phyloP scores from a whole-genome alignment of 2,113 vertebrate species.

The Thinocorus orbignyianus region DNA sequence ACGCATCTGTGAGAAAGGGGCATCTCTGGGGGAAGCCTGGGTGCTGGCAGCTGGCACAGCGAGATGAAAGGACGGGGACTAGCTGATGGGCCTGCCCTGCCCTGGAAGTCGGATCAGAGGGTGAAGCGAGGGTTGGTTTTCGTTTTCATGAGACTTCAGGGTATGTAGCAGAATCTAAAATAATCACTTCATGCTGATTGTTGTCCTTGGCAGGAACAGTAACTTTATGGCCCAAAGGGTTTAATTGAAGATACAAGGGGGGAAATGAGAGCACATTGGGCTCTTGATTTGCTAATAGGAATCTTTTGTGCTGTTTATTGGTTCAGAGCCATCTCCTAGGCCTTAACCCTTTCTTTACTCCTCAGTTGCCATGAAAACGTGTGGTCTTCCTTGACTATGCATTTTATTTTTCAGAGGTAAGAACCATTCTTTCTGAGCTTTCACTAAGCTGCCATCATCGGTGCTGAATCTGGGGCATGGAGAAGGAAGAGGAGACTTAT shows the following conservation, averaged over 20 bases:
- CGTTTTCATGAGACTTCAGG: not conserved
- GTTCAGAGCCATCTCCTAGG: slow-evolving; percentile 44
- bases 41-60: not conserved
- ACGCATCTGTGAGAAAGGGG: not conserved
- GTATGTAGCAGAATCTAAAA: slow-evolving; percentile 27
- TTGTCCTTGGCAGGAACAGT: slow-evolving; percentile 29
- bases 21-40: slow-evolving; percentile 1
- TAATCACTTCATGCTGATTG: slow-evolving; percentile 9
- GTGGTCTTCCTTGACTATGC: slow-evolving; percentile 33
- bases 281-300: slow-evolving; percentile 53
- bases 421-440: not conserved
- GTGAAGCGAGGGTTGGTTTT: not conserved
- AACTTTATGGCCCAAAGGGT: slow-evolving; percentile 47
- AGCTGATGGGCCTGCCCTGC: not conserved
- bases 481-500: slow-evolving; percentile 26
- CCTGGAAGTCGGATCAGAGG: not conserved
- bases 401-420: not conserved
- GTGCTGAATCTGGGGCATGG: slow-evolving; percentile 54
- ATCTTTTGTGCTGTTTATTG: slow-evolving; percentile 40
- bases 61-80: not conserved
- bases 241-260: slow-evolving; percentile 19
- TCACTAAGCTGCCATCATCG: slow-evolving; percentile 4
- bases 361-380: slow-evolving; percentile 54
- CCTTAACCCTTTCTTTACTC: slow-evolving; percentile 59
- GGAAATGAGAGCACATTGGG: slow-evolving; percentile 21